Evolutionary conservation across 1,140 invertebrate genomes (phyloP), one percentile per base, ranked within the genome.

Genomic region (Campoletis sonorensis): DNA sequence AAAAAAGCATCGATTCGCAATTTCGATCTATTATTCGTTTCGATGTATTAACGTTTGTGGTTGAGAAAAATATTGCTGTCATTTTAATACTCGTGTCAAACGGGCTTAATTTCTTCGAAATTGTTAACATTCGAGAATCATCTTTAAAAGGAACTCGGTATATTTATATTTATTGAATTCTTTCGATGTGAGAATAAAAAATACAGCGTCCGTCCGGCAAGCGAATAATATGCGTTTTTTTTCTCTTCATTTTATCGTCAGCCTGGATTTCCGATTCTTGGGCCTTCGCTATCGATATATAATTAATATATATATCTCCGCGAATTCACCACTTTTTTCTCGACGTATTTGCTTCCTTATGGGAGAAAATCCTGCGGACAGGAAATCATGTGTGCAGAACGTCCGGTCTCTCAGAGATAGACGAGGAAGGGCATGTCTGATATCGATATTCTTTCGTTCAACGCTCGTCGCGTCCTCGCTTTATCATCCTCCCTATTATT

Each of bases 381-480:
- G 61, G 61, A 64, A 8, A 64, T 13, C 61, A 23, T 27, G 61
- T 64, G 61, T 64, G 61, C 61, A 10, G 21, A 23, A 23, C 61
- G 61, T 23, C 61, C 61, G 61, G 61, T 64, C 23, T 64, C 23
- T 26, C 23, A 26, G 61, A 26, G 61, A 26, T 7, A 26, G 58
- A 21, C 18, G 15, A 71, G 37, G 33, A 23, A 16, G 49, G 72
- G 49, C 21, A 75, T 75, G 72, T 75, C 72, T 75, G 72, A 75
- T 75, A 75, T 75, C 72, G 72, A 75, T 75, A 75, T 75, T 75
- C 72, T 49, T 75, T 75, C 72, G 45, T 75, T 54, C n/a, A 75
- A 75, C 23, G 72, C 49, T 75, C 54, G 51, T 75, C 72, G 26
- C 15, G 49, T 21, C 61, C 21, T 26, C 61, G n/a, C n/a, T n/a